phyloP scores from a whole-genome alignment of 1,140 invertebrate genomes.

The Drosophila tani region DNA sequence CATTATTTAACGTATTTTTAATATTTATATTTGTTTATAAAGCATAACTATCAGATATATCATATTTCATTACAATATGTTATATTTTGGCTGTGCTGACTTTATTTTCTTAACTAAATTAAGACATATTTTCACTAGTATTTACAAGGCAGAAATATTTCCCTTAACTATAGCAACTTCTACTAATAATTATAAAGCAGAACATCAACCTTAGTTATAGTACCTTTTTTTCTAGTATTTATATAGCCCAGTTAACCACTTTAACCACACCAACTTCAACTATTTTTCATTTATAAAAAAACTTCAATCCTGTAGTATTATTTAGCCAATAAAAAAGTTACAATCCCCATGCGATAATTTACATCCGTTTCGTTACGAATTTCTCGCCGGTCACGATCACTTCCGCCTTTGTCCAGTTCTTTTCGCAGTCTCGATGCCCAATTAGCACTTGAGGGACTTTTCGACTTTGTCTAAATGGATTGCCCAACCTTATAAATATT shows the following conservation, averaged over 20 bases:
- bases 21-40: too few species aligned
- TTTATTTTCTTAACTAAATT: too few species aligned
- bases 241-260: too few species aligned
- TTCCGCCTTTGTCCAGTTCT: constrained; percentile 46
- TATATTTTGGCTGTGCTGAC: too few species aligned
- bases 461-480: constrained; percentile 42
- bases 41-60: too few species aligned
- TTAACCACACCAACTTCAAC: neutral
- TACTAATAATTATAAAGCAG: too few species aligned
- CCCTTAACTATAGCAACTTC: too few species aligned
- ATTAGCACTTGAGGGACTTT: constrained; percentile 28
- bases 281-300: neutral
- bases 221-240: neutral
- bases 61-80: too few species aligned
- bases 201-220: too few species aligned
- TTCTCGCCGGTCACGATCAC: constrained; percentile 26
- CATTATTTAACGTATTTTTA: too few species aligned
- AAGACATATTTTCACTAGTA: too few species aligned
- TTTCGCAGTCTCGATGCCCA: constrained; percentile 33
- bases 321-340: constrained; percentile 13
- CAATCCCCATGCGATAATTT: constrained; percentile 4
- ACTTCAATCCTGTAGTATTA: neutral
- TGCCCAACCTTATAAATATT: constrained; percentile 68
- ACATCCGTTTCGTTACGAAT: constrained; percentile 18
- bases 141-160: too few species aligned